phyloP scores from a whole-genome alignment of 2,888 invertebrate species.

The Empis stercorea region DNA sequence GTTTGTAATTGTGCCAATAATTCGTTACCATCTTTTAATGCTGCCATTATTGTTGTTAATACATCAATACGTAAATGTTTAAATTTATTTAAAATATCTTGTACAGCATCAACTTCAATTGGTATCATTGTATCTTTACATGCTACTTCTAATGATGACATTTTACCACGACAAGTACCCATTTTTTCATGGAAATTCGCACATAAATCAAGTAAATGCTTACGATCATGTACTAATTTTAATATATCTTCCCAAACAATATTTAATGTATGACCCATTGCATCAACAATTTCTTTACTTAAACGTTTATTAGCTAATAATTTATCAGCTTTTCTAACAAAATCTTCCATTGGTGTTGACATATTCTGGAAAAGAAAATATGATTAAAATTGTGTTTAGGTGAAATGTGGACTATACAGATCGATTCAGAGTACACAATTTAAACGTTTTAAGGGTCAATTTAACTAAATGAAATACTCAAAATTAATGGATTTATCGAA shows the following conservation, averaged over 20 bases:
- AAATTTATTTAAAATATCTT: conserved; percentile 53
- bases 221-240: conserved; percentile 60
- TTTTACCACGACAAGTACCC: conserved; percentile 52
- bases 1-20: conserved; percentile 55
- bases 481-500: too few species aligned
- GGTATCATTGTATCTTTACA: conserved; percentile 56
- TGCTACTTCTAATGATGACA: conserved; percentile 53
- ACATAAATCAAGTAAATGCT: conserved; percentile 62
- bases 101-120: conserved; percentile 57
- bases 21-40: conserved; percentile 65
- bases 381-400: too few species aligned
- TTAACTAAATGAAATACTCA: too few species aligned
- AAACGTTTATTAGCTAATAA: conserved; percentile 65
- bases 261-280: conserved; percentile 72
- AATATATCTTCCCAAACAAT: conserved; percentile 75
- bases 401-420: too few species aligned
- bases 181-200: conserved; percentile 64
- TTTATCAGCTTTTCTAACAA: conserved; percentile 75
- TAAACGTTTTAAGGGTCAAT: too few species aligned
- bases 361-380: conserved; percentile 52
- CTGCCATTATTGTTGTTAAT: conserved; percentile 64
- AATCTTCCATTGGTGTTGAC: conserved; percentile 78
- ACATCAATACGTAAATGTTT: conserved; percentile 59
- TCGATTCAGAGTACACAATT: too few species aligned
- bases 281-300: conserved; percentile 65